Conservation (phyloP, 2,113 vertebrate species). For the Eolophus roseicapilla region DNA sequence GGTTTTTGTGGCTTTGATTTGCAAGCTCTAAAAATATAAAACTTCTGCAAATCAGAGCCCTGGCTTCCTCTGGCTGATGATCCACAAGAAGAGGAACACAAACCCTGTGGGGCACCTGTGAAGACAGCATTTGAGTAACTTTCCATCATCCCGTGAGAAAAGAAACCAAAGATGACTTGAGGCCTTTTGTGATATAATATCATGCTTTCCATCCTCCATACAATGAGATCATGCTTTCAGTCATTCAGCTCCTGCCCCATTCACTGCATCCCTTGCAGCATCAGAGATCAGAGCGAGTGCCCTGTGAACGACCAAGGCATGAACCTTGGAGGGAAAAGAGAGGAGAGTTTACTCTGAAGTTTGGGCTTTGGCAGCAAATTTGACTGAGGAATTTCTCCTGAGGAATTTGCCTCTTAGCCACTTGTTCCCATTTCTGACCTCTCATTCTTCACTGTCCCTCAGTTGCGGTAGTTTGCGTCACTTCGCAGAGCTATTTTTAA, state of each 20-base stretch:
- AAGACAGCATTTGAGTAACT: background rate
- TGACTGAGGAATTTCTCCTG: background rate
- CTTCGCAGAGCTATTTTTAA: background rate
- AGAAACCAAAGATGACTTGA: background rate
- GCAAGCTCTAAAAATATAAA: background rate
- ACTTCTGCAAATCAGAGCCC: background rate
- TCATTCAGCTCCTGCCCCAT: background rate
- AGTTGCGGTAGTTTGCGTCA: accelerated
- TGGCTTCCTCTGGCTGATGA: accelerated
- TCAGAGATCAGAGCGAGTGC: background rate
- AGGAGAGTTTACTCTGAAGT: background rate
- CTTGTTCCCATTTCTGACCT: constrained; percentile 11
- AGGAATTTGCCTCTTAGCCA: background rate
- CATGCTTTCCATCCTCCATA: background rate
- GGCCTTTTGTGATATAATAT: background rate
- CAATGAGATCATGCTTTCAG: background rate
- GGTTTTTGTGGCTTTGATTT: background rate
- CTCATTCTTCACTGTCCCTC: background rate
- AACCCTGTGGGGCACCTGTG: background rate
- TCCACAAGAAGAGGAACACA: constrained; percentile 1
- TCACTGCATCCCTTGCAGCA: background rate
- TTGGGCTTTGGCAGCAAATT: background rate
- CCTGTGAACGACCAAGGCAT: background rate
- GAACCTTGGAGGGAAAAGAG: background rate
- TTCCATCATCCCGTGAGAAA: background rate